These are phyloP conservation scores for cat (Felis catus) DNA, from an alignment of 2,113 vertebrate genomes.

Conservation along the genomic window F.catus_Fca126_mat1.0 CM031420.1:74640501-74641000, in stretches of 20 bases:
- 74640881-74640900: neutral
- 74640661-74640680: neutral
- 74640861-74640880: neutral
- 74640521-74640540: neutral
- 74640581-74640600: neutral
- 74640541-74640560: neutral
- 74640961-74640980: neutral
- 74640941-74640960: neutral
- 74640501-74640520: neutral
- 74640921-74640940: neutral
- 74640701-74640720: neutral
- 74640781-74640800: neutral
- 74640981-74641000: neutral
- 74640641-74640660: neutral
- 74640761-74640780: neutral
- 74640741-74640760: neutral
- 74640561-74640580: neutral
- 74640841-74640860: neutral
- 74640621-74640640: fast-evolving
- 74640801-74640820: slow-evolving; percentile 35
- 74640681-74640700: neutral
- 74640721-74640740: neutral
- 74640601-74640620: neutral
- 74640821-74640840: neutral
- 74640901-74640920: neutral